Percentiles rank a stretch among this genome's conserved stretches.
Conservation (phyloP, 2,113 vertebrate species). For the Chloroceryle aenea region DNA sequence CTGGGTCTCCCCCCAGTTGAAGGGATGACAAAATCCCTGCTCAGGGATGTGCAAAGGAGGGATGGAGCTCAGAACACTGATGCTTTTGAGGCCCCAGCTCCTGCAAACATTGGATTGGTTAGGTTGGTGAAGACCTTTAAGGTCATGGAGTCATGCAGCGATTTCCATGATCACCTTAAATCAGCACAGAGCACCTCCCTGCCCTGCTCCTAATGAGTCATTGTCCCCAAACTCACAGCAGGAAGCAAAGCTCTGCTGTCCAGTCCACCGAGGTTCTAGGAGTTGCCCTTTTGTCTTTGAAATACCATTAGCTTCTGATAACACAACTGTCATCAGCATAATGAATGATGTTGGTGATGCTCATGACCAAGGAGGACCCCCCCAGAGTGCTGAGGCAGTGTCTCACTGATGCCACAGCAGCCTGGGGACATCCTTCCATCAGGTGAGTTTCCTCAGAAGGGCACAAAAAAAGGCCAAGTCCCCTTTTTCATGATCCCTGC, state of each 20-base stretch:
- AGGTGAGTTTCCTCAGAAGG: not conserved
- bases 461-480: not conserved
- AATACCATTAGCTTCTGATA: not conserved
- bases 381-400: rapidly evolving
- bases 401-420: not conserved
- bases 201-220: rapidly evolving
- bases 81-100: not conserved
- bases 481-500: not conserved
- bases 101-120: not conserved
- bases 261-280: not conserved
- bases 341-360: rapidly evolving
- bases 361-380: rapidly evolving
- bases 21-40: not conserved
- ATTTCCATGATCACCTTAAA: not conserved
- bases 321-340: not conserved
- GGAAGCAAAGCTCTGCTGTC: not conserved
- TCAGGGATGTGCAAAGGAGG: not conserved
- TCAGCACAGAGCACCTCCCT: not conserved
- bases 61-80: rapidly evolving
- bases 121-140: not conserved
- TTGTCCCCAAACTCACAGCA: not conserved
- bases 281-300: not conserved
- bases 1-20: rapidly evolving
- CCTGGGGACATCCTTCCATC: not conserved
- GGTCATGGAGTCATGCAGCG: not conserved